A percentile compares a stretch with the other conserved stretches of the same genome.
These are phyloP conservation scores for Siderastrea siderea DNA, from an alignment of 92 coral and sea anemone genomes.

Conservation along the genomic window DNA sequence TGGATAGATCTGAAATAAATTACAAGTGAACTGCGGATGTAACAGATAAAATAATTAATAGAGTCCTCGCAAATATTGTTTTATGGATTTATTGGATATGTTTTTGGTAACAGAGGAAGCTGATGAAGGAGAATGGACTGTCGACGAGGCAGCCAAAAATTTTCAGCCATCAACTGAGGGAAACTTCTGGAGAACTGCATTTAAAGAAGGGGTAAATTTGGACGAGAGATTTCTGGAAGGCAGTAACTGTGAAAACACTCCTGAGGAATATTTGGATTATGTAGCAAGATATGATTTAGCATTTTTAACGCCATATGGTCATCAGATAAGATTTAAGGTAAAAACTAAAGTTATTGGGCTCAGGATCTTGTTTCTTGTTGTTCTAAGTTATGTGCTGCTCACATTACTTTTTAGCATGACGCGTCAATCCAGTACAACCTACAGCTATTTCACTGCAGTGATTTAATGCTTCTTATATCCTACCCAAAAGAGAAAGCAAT, in stretches of 20 bases:
- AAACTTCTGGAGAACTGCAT: constrained; percentile 10
- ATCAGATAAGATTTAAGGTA: constrained; percentile 33
- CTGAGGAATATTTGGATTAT: constrained; percentile 14
- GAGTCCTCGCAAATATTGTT: neutral
- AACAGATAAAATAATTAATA: neutral
- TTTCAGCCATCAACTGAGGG: neutral
- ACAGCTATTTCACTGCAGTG: no score
- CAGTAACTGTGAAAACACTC: neutral
- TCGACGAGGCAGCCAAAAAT: constrained; percentile 15
- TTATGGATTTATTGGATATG: neutral
- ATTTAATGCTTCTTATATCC: no score
- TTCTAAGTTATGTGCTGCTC: no score
- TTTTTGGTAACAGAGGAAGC: constrained; percentile 5
- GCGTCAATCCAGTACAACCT: no score
- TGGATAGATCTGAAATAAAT: no score
- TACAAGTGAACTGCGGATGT: neutral
- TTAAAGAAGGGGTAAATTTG: constrained; percentile 21
- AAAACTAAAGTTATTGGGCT: no score
- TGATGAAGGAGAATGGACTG: constrained; percentile 10
- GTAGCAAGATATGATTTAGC: constrained; percentile 34
- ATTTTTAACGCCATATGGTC: constrained; percentile 13
- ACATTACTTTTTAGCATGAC: no score
- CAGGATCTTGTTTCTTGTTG: no score
- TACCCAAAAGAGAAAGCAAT: no score
- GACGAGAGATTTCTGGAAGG: constrained; percentile 10